phyloP scores from a whole-genome alignment of 2,797 vertebrate genomes.

The Rallus crepitans region DNA sequence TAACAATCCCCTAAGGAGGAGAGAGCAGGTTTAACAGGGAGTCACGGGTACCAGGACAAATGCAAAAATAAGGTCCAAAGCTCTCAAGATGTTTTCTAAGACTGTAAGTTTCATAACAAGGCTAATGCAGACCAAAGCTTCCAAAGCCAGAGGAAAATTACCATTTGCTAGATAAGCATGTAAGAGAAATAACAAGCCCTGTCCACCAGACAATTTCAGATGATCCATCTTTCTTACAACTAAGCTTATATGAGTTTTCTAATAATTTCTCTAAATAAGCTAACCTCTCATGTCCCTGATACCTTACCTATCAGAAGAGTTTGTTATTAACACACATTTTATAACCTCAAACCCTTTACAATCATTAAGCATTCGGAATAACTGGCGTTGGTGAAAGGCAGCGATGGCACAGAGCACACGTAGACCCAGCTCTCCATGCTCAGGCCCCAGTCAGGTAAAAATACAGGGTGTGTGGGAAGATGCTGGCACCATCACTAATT shows the following conservation, averaged over 20 bases:
- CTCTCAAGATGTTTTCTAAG: background rate
- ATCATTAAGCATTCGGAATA: background rate
- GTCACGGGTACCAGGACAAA: background rate
- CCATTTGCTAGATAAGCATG: background rate
- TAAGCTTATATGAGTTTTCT: background rate
- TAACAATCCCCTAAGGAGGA: background rate
- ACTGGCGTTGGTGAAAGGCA: background rate
- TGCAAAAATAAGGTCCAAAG: background rate
- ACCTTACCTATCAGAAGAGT: background rate
- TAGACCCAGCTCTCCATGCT: accelerated
- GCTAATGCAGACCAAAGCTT: background rate
- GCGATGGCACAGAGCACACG: background rate
- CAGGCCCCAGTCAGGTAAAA: background rate
- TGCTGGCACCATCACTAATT: background rate
- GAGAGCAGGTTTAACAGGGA: background rate
- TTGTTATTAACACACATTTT: background rate
- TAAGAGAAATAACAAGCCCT: background rate
- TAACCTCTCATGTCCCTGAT: background rate
- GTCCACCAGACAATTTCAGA: background rate
- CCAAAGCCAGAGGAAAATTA: background rate
- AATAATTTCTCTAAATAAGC: background rate
- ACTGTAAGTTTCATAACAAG: background rate
- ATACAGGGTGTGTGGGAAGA: background rate
- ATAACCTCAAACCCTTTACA: background rate
- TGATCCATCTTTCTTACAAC: background rate